phyloP scores from a whole-genome alignment of 2,797 vertebrate genomes.

The Acrossocheilus wenchowensis region DNA sequence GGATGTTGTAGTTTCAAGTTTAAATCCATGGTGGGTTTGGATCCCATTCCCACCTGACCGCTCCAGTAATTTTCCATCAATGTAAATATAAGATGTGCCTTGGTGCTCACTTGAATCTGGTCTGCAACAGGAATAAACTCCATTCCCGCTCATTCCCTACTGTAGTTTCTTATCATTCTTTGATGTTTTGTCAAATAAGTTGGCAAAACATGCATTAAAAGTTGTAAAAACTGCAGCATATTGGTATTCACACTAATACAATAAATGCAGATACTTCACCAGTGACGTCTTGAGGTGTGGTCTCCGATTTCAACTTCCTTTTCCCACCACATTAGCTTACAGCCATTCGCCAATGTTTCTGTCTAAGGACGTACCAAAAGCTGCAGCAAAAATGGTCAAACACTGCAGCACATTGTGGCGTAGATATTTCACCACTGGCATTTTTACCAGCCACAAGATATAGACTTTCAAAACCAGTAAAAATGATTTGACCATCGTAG shows the following conservation, averaged over 20 bases:
- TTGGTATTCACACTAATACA: neutral
- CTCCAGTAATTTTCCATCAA: neutral
- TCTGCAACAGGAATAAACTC: too few species aligned
- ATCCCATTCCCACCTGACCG: neutral
- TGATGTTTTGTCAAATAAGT: neutral
- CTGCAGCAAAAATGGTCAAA: neutral
- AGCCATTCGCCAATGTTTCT: neutral
- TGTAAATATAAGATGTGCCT: neutral
- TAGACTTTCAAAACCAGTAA: neutral
- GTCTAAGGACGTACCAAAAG: neutral
- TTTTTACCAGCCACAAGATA: neutral
- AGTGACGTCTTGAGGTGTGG: neutral
- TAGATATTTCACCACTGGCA: neutral
- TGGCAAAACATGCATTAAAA: neutral
- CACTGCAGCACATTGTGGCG: neutral
- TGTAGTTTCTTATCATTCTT: neutral
- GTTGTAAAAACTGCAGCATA: neutral
- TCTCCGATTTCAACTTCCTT: neutral
- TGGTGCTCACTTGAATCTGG: neutral
- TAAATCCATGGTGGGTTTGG: neutral
- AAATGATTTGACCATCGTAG: constrained; percentile 9
- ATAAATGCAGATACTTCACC: neutral
- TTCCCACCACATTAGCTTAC: neutral
- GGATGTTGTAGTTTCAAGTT: neutral
- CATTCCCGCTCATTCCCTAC: neutral